Conservation (phyloP, 2,888 invertebrate genomes). For the Nephrotoma flavescens region DNA sequence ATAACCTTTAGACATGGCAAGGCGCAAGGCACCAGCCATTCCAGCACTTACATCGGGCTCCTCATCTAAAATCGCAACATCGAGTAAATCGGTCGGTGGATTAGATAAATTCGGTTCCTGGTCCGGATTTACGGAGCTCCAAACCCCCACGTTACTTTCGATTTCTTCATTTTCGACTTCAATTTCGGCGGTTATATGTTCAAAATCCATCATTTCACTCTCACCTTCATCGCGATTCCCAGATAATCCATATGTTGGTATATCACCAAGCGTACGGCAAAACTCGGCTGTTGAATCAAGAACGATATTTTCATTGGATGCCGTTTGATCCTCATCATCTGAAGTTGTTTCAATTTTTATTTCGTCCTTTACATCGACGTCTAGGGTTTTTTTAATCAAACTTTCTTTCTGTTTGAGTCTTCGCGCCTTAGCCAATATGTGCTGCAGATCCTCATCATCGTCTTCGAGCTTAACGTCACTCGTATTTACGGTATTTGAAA, state of each 20-base stretch:
- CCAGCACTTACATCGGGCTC: conserved; percentile 89
- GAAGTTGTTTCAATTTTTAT: conserved; percentile 45
- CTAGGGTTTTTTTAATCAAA: conserved; percentile 28
- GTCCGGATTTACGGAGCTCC: conserved; percentile 66
- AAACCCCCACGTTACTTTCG: conserved; percentile 44
- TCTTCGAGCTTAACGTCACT: conserved; percentile 44
- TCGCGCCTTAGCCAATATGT: conserved; percentile 56
- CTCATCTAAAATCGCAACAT: conserved; percentile 52
- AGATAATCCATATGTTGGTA: conserved; percentile 84
- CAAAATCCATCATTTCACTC: conserved; percentile 39
- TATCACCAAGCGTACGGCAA: conserved; percentile 88
- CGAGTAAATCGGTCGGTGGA: conserved; percentile 28
- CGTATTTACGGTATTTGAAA: conserved; percentile 10
- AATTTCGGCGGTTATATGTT: conserved; percentile 26
- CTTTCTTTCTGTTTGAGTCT: conserved; percentile 43
- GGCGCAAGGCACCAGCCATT: conserved; percentile 75
- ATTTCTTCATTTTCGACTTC: conserved; percentile 32
- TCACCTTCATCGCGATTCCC: conserved; percentile 78
- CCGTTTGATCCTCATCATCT: conserved; percentile 26
- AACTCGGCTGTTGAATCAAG: conserved; percentile 93
- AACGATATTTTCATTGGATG: conserved; percentile 43
- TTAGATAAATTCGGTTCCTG: conserved; percentile 33
- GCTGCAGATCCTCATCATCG: conserved; percentile 56
- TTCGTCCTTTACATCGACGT: conserved; percentile 34
- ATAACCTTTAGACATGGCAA: conserved; percentile 90